Evolutionary conservation across 2,113 vertebrate species (phyloP).

Genomic region (Eolophus roseicapilla): DNA sequence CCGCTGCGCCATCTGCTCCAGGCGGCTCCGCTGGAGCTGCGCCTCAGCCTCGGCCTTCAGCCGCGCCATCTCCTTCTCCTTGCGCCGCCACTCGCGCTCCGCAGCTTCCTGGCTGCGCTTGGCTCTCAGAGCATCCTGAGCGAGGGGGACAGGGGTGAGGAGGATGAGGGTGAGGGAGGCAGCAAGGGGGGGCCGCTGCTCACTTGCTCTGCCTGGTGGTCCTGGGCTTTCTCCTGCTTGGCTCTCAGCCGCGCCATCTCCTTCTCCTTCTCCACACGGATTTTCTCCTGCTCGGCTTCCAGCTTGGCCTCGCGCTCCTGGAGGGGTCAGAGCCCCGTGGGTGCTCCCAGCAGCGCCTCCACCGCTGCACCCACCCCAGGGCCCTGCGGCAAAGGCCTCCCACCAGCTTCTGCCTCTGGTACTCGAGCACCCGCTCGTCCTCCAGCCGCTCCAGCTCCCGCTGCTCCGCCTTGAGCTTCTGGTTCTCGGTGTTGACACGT

Average conservation of each 20-base stretch:
- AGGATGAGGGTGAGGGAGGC: neutral
- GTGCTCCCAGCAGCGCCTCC: no score
- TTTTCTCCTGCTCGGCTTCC: constrained; percentile 81
- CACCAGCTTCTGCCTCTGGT: constrained; percentile 72
- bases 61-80: constrained; percentile 71
- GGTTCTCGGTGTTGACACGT: constrained; percentile 77
- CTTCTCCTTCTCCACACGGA: constrained; percentile 85
- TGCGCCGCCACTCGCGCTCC: constrained; percentile 85
- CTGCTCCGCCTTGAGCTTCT: constrained; percentile 72
- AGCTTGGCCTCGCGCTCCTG: constrained; percentile 83
- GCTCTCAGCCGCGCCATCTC: constrained; percentile 81
- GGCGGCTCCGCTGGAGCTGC: constrained; percentile 67
- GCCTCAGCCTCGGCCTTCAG: constrained; percentile 69
- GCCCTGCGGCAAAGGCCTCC: neutral
- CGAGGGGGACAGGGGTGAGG: neutral
- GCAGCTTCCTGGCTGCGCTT: constrained; percentile 83
- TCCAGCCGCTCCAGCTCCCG: constrained; percentile 80
- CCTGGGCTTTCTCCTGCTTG: constrained; percentile 81
- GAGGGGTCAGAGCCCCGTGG: neutral
- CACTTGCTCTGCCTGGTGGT: constrained; percentile 86
- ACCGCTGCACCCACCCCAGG: accelerated
- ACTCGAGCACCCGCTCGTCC: constrained; percentile 79
- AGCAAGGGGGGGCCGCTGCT: neutral
- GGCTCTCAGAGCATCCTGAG: constrained; percentile 84
- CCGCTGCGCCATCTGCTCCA: constrained; percentile 81